Evolutionary conservation across 1,140 invertebrate species (phyloP).

Genomic region (Mya arenaria): DNA sequence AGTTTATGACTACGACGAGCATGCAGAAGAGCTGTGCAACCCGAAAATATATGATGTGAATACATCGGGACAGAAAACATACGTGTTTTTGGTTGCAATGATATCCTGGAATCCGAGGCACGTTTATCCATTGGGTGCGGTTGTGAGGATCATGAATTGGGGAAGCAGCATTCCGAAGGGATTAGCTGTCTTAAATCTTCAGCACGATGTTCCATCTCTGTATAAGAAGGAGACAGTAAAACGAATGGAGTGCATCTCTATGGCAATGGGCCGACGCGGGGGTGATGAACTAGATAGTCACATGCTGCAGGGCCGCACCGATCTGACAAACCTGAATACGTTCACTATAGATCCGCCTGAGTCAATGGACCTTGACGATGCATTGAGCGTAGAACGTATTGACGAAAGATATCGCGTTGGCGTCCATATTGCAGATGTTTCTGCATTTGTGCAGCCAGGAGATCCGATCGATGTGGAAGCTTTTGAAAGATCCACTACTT

Average conservation of each 20-base stretch:
- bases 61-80: constrained; percentile 5
- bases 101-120: constrained; percentile 37
- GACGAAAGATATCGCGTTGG: constrained; percentile 64
- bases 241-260: neutral
- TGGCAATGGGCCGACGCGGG: constrained; percentile 2
- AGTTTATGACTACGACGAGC: constrained; percentile 34
- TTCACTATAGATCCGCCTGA: constrained; percentile 99
- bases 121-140: constrained; percentile 44
- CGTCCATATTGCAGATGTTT: constrained; percentile 80
- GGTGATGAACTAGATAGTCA: neutral
- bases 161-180: constrained; percentile 10
- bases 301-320: constrained; percentile 82
- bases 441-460: constrained; percentile 67
- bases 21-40: neutral
- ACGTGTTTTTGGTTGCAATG: constrained; percentile 26
- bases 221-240: constrained; percentile 28
- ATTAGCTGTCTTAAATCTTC: constrained; percentile 31
- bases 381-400: constrained; percentile 86
- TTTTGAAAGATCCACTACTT: constrained; percentile 70
- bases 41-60: constrained; percentile 18
- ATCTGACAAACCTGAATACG: constrained; percentile 82
- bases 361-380: constrained; percentile 99
- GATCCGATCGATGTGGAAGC: constrained; percentile 76
- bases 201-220: constrained; percentile 38
- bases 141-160: constrained; percentile 28